These are phyloP conservation scores for Linnaemya tessellans DNA, from an alignment of 2,888 invertebrate genomes.

Conservation along the genomic window DNA sequence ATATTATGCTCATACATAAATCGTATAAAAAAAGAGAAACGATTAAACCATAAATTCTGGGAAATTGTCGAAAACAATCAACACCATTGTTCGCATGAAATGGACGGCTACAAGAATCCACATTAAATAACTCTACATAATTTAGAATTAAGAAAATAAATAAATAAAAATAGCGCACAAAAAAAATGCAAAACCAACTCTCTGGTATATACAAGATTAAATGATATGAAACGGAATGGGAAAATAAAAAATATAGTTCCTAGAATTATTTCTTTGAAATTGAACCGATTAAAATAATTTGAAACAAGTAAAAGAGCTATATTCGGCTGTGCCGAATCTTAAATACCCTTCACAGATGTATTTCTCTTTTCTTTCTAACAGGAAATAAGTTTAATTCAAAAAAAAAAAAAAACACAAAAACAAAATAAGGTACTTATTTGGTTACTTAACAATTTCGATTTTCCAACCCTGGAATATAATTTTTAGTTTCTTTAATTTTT, in stretches of 20 bases:
- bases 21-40: slow-evolving; percentile 23
- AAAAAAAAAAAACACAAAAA: too few species aligned
- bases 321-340: too few species aligned
- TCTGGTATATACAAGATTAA: slow-evolving; percentile 7
- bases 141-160: slow-evolving; percentile 39
- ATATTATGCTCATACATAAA: slow-evolving; percentile 2
- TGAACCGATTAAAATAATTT: slow-evolving; percentile 35
- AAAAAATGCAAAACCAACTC: slow-evolving; percentile 22
- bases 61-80: slow-evolving; percentile 82
- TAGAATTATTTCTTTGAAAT: slow-evolving; percentile 64
- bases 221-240: slow-evolving; percentile 43
- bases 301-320: background rate
- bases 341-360: too few species aligned
- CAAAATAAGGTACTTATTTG: too few species aligned
- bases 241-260: slow-evolving; percentile 60
- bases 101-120: slow-evolving; percentile 74
- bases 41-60: slow-evolving; percentile 83
- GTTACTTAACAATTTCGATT: too few species aligned
- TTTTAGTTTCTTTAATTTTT: too few species aligned
- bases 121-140: slow-evolving; percentile 36
- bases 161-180: background rate
- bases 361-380: too few species aligned
- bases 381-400: too few species aligned
- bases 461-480: too few species aligned
- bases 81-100: slow-evolving; percentile 77